Conservation (phyloP, 2,888 invertebrate genomes). For the Pheosia tremula region DNA sequence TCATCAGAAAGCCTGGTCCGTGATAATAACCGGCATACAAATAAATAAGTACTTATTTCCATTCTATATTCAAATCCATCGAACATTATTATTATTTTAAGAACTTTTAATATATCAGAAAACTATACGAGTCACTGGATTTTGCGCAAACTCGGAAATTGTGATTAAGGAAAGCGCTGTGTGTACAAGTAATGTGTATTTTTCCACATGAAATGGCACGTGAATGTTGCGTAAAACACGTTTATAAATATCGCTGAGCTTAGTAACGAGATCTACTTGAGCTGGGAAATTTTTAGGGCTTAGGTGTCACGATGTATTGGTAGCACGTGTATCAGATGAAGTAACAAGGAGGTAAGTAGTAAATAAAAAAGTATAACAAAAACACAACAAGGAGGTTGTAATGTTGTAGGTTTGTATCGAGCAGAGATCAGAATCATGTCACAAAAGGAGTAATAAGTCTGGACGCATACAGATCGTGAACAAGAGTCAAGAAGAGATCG, state of each 20-base stretch:
- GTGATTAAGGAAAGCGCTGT: slow-evolving; percentile 1
- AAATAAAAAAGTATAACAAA: too few species aligned
- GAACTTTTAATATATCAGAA: not conserved
- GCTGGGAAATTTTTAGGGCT: not conserved
- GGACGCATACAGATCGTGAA: too few species aligned
- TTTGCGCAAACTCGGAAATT: not conserved
- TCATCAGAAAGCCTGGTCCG: too few species aligned
- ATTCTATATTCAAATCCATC: not conserved
- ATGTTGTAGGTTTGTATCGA: too few species aligned
- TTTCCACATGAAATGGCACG: not conserved
- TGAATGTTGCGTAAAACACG: not conserved
- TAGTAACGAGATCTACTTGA: not conserved
- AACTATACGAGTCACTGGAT: not conserved
- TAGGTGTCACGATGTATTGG: not conserved
- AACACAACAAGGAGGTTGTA: too few species aligned
- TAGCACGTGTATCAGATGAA: too few species aligned
- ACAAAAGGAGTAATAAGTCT: too few species aligned
- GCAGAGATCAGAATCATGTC: too few species aligned
- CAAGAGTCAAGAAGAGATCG: too few species aligned
- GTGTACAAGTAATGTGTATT: not conserved
- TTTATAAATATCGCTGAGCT: not conserved
- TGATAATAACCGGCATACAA: too few species aligned
- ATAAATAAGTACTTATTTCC: not conserved
- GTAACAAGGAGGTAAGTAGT: too few species aligned
- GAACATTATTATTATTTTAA: not conserved